Evolutionary conservation across 2,888 invertebrate species (phyloP), one percentile per base, ranked within the genome.

Genomic region (Troilus luridus): DNA sequence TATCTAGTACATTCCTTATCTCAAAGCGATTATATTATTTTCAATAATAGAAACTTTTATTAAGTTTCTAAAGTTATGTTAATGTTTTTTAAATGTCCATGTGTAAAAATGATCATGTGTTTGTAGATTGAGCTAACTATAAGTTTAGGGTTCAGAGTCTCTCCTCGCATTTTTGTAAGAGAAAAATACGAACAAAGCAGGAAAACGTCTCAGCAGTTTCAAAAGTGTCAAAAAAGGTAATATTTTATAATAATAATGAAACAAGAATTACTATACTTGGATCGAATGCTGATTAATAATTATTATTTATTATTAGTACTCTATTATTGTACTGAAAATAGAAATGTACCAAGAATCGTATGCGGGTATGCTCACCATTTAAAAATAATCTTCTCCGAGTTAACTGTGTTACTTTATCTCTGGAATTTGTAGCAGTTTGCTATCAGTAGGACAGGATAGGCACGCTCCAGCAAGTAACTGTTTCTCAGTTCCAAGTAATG

Each of bases 401-500:
- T 8, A 54, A n/a, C 1, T 1, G 3, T 6, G 9, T 54, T n/a
- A n/a, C 56, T 54, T 85, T 85, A 85, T 85, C 56, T 54, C 12
- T 85, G 85, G 85, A 85, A 85, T 58, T 85, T 85, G 21, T 10
- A 85, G 56, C 58, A 19, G 85, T 85, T 85, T 85, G 3, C 14
- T 85, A 85, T 85, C 85, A 7, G 21, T 9, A 56, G 11, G 81
- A 12, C 19, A n/a, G 56, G 77, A 81, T 81, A 85, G 56, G 85
- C 85, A 85, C 85, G 85, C 56, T 85, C 41, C 54, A 58, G 21
- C 54, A n/a, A 11, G 1, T 3, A 54, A 21, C 17, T 12, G 1
- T 41, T 41, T 19, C 67, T 14, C 7, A 14, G 6, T 5, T 24
- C 24, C 67, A 0, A 12, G 67, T 12, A 3, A 24, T n/a, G n/a